Percentiles rank a stretch among this genome's conserved stretches.
phyloP scores from a whole-genome alignment of 2,797 vertebrate species.

The Manis pentadactyla region DNA sequence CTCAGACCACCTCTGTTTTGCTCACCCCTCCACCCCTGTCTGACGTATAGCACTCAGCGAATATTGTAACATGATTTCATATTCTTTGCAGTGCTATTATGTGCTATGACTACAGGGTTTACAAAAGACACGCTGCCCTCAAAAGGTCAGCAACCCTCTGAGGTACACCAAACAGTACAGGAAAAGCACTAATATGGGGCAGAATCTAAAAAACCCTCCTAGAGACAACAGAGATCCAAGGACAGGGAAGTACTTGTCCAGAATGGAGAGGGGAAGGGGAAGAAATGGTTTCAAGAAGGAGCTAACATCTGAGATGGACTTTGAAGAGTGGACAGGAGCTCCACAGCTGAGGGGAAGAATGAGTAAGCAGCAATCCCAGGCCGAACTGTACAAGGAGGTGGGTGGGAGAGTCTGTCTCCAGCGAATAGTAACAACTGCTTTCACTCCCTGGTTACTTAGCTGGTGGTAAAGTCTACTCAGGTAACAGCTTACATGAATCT shows the following conservation, averaged over 20 bases:
- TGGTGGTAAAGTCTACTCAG: background rate
- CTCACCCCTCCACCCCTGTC: background rate
- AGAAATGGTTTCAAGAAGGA: background rate
- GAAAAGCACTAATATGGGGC: background rate
- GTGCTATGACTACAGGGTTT: background rate
- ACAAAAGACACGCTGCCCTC: background rate
- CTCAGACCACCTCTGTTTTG: background rate
- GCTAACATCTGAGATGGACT: no score
- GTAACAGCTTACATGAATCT: background rate
- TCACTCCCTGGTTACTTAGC: background rate
- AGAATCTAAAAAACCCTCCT: background rate
- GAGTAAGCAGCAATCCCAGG: background rate
- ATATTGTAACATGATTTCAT: background rate
- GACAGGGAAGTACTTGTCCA: background rate
- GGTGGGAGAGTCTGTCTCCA: background rate
- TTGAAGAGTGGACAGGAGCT: background rate
- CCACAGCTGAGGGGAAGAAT: background rate
- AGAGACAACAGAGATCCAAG: background rate
- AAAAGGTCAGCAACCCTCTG: background rate
- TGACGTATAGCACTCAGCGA: background rate
- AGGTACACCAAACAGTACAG: background rate
- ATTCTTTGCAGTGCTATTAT: background rate
- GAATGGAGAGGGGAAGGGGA: accelerated
- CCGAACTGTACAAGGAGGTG: background rate
- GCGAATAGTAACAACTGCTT: background rate